Percentiles rank a stretch among this genome's conserved stretches.
phyloP scores from a whole-genome alignment of 2,888 invertebrate genomes.

The Cordilura impudica region DNA sequence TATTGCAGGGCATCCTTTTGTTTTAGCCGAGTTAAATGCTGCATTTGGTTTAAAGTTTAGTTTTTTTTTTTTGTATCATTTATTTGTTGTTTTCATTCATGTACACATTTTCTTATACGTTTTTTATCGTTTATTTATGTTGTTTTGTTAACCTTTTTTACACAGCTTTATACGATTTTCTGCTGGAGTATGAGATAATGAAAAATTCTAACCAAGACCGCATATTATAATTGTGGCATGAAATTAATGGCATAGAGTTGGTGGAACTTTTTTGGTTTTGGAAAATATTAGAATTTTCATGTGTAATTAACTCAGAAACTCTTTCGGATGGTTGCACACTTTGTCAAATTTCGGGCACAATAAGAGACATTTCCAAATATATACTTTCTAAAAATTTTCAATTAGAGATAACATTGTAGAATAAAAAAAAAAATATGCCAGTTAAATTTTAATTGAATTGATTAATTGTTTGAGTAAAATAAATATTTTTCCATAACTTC shows the following conservation, averaged over 20 bases:
- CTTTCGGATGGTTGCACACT: too few relatives aligned
- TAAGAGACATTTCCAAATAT: too few relatives aligned
- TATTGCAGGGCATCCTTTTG: conserved; percentile 42
- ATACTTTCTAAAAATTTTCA: too few relatives aligned
- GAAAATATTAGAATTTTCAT: background rate
- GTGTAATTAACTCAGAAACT: conserved; percentile 5
- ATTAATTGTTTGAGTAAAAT: too few relatives aligned
- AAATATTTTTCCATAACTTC: too few relatives aligned
- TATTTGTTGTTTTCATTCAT: too few relatives aligned
- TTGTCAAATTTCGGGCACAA: too few relatives aligned
- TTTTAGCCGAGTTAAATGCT: conserved; percentile 57
- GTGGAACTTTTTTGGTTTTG: too few relatives aligned
- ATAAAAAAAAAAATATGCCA: too few relatives aligned
- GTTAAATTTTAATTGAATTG: too few relatives aligned
- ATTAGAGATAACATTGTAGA: too few relatives aligned
- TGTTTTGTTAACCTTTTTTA: conserved; percentile 40
- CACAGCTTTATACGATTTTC: background rate
- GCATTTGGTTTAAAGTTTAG: conserved; percentile 43
- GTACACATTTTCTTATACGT: conserved; percentile 24
- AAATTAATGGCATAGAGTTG: background rate
- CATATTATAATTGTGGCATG: conserved; percentile 50
- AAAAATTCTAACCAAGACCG: conserved; percentile 41
- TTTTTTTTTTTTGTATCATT: conserved; percentile 11
- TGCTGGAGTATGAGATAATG: conserved; percentile 42
- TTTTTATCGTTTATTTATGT: conserved; percentile 47